phyloP scores from a whole-genome alignment of 1,140 invertebrate species.

The Drosophila tropicalis region DNA sequence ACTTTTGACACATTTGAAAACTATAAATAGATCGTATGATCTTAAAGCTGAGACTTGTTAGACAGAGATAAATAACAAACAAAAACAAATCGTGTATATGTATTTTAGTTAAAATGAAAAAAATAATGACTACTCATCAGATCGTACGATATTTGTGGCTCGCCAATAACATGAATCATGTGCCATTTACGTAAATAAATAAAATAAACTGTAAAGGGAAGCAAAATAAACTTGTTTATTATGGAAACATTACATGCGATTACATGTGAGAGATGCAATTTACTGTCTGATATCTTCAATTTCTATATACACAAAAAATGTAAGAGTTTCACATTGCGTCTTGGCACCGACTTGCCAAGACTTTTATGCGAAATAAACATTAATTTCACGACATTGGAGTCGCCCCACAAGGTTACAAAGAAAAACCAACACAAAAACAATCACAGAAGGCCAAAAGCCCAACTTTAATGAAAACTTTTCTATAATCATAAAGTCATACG shows the following conservation, averaged over 20 bases:
- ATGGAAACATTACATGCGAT: not conserved
- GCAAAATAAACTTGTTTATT: not conserved
- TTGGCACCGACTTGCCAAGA: not conserved
- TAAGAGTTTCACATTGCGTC: not conserved
- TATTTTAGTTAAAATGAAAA: not conserved
- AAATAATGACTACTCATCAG: not conserved
- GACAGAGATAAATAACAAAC: not conserved
- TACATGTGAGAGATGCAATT: not conserved
- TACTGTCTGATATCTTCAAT: not conserved
- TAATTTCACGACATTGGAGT: not conserved
- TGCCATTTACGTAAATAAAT: conserved; percentile 3
- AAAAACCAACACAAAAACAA: not conserved
- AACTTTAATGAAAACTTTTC: not conserved
- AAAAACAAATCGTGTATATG: not conserved
- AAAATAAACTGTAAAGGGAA: not conserved
- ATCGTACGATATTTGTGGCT: conserved; percentile 2
- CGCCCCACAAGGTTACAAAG: not conserved
- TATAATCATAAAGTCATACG: too few species aligned
- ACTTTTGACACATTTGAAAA: not conserved
- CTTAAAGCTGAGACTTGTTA: not conserved
- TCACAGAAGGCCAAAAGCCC: not conserved
- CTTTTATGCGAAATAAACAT: not conserved
- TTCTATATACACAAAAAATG: not conserved
- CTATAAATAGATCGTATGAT: conserved; percentile 2
- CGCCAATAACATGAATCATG: not conserved